Base-by-base conservation (phyloP, 2,113 vertebrate species). In the Steatornis caripensis region DNA sequence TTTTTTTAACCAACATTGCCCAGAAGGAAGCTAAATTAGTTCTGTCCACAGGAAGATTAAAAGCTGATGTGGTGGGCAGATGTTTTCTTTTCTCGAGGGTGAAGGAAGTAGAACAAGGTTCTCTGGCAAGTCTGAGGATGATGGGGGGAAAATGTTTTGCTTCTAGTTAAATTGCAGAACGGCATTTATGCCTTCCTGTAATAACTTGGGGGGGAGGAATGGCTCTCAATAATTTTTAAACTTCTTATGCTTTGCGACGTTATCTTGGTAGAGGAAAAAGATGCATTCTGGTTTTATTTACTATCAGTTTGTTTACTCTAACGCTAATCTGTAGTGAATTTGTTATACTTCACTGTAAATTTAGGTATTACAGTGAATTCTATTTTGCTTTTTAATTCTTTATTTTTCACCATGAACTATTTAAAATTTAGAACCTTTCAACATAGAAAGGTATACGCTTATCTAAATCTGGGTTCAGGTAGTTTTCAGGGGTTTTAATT, bases 401-500 rank as follows among this genome's bases (percentile, higher is more conserved):
- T 41, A 1, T 7, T 78, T 90, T 84, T 68, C 39, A 36, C 19
- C 85, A 26, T 64, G 27, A 45, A 34, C 13, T 45, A 11, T 53
- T 89, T 62, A 19, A 65, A 66, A 58, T 5, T 12, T 48, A 27
- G 15, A 70, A 9, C 17, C 46, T 71, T 23, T 72, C 30, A 68
- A 12, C 4, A 2, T 45, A 11, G 11, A 43, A 77, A 39, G 20
- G 14, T 66, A 21, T n/a, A 32, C 0, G 1, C 22, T 51, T 64
- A 37, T 10, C 23, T 72, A 49, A 57, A 62, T 62, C 12, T 34
- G 14, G 5, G 19, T 77, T 94, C 8, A 27, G 8, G 60, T 90
- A 37, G 5, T 92, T 97, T 93, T 90, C 79, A 85, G 48, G 93
- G 96, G 26, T 93, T 97, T 96, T 87, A 55, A 69, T 94, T 58